Percentiles rank a stretch among this genome's conserved stretches.
Conservation (phyloP, 2,113 vertebrate genomes). For the Todiramphus saurophagus region DNA sequence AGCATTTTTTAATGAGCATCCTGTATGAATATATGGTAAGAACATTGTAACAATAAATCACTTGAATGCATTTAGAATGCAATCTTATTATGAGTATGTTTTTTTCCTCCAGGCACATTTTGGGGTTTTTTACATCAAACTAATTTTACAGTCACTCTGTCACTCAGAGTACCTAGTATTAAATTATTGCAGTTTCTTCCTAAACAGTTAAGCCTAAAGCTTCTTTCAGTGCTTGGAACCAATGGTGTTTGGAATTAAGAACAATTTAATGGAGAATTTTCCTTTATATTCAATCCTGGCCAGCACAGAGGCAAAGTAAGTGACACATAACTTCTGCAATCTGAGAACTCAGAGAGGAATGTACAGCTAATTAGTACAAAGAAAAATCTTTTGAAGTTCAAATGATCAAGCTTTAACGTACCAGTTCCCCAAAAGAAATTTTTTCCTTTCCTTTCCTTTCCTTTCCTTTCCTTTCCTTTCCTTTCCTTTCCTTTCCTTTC, state of each 20-base stretch:
- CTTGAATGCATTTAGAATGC: background rate
- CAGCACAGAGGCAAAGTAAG: background rate
- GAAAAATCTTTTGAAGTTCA: background rate
- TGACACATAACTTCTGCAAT: background rate
- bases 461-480: background rate
- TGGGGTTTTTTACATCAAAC: background rate
- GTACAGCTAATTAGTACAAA: background rate
- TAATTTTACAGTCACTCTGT: background rate
- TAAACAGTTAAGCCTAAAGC: background rate
- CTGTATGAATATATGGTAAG: background rate
- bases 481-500: background rate
- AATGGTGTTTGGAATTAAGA: background rate
- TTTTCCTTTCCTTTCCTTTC: no score
- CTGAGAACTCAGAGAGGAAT: background rate
- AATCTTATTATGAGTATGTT: background rate
- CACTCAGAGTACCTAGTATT: background rate
- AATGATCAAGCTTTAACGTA: background rate
- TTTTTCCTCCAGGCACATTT: background rate
- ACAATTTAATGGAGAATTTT: background rate
- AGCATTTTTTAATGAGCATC: background rate
- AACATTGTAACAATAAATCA: background rate
- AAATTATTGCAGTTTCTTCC: background rate
- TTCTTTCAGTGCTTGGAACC: accelerated
- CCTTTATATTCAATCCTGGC: background rate
- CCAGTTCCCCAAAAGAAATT: no score